These are phyloP conservation scores for Nesoenas mayeri DNA, from an alignment of 2,113 vertebrate genomes.

Conservation along the genomic window DNA sequence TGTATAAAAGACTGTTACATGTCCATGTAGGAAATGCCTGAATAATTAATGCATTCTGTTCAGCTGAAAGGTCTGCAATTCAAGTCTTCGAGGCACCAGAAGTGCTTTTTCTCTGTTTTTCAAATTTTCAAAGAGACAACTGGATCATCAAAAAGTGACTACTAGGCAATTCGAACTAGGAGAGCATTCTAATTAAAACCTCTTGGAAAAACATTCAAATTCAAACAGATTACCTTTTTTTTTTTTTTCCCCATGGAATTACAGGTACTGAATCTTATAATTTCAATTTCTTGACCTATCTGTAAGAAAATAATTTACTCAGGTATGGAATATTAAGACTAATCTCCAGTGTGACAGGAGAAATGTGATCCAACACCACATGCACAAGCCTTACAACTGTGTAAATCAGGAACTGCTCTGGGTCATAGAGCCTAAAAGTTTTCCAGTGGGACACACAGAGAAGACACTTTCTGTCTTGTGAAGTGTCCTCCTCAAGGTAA, in stretches of 20 bases:
- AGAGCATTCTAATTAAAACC: neutral
- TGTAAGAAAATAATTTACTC: neutral
- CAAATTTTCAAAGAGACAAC: neutral
- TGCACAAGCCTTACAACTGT: too few species aligned
- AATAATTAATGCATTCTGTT: neutral
- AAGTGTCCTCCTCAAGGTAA: neutral
- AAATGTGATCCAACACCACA: neutral
- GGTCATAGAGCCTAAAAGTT: neutral
- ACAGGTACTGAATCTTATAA: neutral
- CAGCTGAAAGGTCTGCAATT: neutral
- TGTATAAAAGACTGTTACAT: neutral
- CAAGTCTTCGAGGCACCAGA: neutral
- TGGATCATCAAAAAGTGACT: neutral
- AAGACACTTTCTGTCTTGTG: neutral
- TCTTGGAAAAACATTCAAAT: neutral
- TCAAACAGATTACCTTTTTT: neutral
- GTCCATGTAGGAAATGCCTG: neutral
- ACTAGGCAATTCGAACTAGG: neutral
- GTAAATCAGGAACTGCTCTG: neutral
- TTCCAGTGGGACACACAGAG: neutral
- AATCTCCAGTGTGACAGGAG: neutral
- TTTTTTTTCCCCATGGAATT: neutral
- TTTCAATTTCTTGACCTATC: neutral
- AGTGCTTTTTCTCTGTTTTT: neutral
- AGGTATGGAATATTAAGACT: neutral